Evolutionary conservation across 2,797 vertebrate genomes (phyloP), one percentile per base, ranked within the genome.

Genomic region (Enoplosus armatus): DNA sequence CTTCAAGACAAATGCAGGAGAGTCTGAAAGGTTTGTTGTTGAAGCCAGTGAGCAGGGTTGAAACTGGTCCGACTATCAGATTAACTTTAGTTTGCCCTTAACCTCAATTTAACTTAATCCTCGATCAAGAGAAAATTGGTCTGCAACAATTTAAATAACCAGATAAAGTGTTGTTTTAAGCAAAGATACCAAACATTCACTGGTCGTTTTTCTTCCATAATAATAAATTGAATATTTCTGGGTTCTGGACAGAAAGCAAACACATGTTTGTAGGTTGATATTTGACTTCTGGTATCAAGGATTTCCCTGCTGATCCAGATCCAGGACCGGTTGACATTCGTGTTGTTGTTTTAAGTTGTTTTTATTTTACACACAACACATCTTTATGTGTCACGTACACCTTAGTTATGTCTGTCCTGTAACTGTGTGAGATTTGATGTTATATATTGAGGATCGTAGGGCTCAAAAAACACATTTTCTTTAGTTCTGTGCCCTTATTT

Each of bases 1-100:
- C 72, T 68, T 83, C 26, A 58, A 43, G 64, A 65, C 14, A 61
- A 50, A 33, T 8, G 48, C 51, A 47, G 24, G 3, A 64, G 39
- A 76, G 15, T 31, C 27, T 10, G 3, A 37, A 16, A 67, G 4
- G 55, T 75, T 66, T 48, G 64, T 27, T 63, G 59, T 56, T 27
- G 10, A 33, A 26, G 41, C 33, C 27, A n/a, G 27, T 7, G 2
- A 62, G 29, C 27, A 60, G 37, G n/a, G 27, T 31, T 65, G 48
- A 72, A 76, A 27, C 24, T 27, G 43, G 33, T 22, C 54, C 35
- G 8, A 37, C 33, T 56, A 33, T 80, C 60, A 10, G n/a, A 66
- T 11, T 22, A 66, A 37, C 27, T 68, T 18, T 3, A 56, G 54
- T 39, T 45, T 35, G 61, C 56, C 51, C 45, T 58, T 1, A 53